Evolutionary conservation across 1,140 invertebrate genomes (phyloP).

Genomic region (Hyphantria cunea): DNA sequence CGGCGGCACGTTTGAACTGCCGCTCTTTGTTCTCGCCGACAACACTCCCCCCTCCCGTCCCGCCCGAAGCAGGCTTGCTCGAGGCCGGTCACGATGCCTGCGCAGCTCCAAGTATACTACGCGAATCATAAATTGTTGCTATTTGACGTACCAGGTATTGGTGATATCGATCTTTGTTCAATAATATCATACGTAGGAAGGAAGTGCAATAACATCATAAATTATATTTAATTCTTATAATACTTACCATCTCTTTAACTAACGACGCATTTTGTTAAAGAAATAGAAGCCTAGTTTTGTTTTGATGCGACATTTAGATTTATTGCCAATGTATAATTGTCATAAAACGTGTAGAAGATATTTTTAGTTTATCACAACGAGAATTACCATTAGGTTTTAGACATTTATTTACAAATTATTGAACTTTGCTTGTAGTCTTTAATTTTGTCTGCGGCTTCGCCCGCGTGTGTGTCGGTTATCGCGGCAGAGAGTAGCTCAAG

Average conservation of each 20-base stretch:
- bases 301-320: no score
- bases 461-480: no score
- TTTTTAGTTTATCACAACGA: no score
- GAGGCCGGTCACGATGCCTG: conserved; percentile 59
- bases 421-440: no score
- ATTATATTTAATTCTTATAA: conserved; percentile 29
- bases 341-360: no score
- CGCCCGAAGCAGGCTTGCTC: conserved; percentile 28
- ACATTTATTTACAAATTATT: no score
- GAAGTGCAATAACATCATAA: conserved; percentile 54
- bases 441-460: no score
- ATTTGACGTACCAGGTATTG: conserved; percentile 66
- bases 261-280: background rate
- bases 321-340: no score
- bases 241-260: conserved; percentile 2
- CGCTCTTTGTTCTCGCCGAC: conserved; percentile 74
- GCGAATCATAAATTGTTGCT: conserved; percentile 72
- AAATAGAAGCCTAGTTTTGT: no score
- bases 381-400: no score
- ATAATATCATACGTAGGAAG: conserved; percentile 60
- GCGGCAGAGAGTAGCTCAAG: no score
- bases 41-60: conserved; percentile 34
- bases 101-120: conserved; percentile 48
- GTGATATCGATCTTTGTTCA: conserved; percentile 70
- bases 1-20: conserved; percentile 70